Base-by-base conservation (phyloP, 2,797 vertebrate genomes). In the Hippocampus kuda region DNA sequence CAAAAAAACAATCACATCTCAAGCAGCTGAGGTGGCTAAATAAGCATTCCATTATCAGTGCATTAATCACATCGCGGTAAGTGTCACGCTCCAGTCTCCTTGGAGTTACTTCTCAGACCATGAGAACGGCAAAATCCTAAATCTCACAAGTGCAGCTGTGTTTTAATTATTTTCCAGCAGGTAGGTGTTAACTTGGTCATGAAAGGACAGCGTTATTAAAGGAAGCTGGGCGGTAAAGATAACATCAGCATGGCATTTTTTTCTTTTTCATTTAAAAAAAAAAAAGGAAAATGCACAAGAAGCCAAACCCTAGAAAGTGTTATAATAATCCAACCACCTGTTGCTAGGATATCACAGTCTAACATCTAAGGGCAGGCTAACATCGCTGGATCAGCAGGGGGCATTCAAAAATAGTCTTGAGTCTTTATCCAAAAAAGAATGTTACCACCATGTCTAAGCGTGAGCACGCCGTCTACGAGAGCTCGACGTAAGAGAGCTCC, bases 1-100 rank as follows among this genome's bases (percentile, higher is more conserved):
- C 44, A 11, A 12, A 22, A 24, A 69, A 68, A 73, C 70, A 72
- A 68, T 68, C 68, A 51, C 70, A 56, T 65, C 22, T 42, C 38
- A 41, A 73, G 64, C 69, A 38, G 34, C 34, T 38, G 34, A 38
- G 34, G 34, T 38, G 69, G 42, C 53, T 56, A n/a, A 66, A 24
- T 68, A 5, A 59, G 26, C 63, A 30, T 69, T 56, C 20, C 64
- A 66, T 27, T 12, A 62, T 71, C 66, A 51, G 26, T 24, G 38
- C 48, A 56, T 68, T 38, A 70, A 67, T 61, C 66, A 61, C 64
- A 48, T 48, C 16, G 46, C 46, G 15, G 15, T 16, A 80, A 71
- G 4, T 30, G 57, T 67, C 63, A 53, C 46, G 68, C 27, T 30
- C n/a, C 73, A 22, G 64, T 66, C 56, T 66, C 68, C 53, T 41